These are phyloP conservation scores for Charaxes varanes DNA, from an alignment of 1,140 invertebrate genomes.

Conservation along the genomic window DNA sequence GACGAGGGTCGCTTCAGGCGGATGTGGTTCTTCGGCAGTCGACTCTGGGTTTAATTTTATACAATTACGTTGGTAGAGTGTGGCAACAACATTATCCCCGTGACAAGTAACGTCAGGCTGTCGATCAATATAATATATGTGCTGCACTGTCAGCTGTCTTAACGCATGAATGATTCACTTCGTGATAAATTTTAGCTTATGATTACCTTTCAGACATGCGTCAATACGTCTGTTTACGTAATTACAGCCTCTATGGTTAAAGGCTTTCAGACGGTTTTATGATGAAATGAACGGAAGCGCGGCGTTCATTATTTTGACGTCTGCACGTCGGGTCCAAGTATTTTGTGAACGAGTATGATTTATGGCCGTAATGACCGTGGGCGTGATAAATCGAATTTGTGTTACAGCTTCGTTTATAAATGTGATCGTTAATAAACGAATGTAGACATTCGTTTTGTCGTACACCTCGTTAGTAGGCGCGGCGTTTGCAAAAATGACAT, in stretches of 20 bases:
- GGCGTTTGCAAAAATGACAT: neutral
- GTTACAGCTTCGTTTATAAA: conserved; percentile 21
- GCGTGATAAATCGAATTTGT: conserved; percentile 54
- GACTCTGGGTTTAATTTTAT: conserved; percentile 19
- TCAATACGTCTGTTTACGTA: conserved; percentile 69
- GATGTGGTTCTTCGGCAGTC: conserved; percentile 14
- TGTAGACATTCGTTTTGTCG: conserved; percentile 7
- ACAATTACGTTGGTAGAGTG: conserved; percentile 17
- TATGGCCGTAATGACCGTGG: conserved; percentile 38
- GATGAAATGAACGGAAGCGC: conserved; percentile 45
- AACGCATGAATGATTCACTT: conserved; percentile 71
- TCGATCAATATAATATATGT: conserved; percentile 73
- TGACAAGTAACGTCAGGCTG: conserved; percentile 69
- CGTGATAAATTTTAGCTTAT: conserved; percentile 73
- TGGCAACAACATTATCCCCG: conserved; percentile 66
- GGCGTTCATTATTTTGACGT: conserved; percentile 52
- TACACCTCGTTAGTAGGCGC: conserved; percentile 1
- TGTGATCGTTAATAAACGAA: conserved; percentile 39
- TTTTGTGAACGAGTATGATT: conserved; percentile 49
- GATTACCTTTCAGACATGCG: conserved; percentile 69
- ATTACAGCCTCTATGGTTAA: conserved; percentile 36
- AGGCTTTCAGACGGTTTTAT: conserved; percentile 46
- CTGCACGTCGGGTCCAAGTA: conserved; percentile 32
- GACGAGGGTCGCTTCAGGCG: neutral
- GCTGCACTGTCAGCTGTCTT: conserved; percentile 69